These are phyloP conservation scores for Ahaetulla prasina DNA, from an alignment of 2,113 vertebrate genomes.

Conservation along the genomic window DNA sequence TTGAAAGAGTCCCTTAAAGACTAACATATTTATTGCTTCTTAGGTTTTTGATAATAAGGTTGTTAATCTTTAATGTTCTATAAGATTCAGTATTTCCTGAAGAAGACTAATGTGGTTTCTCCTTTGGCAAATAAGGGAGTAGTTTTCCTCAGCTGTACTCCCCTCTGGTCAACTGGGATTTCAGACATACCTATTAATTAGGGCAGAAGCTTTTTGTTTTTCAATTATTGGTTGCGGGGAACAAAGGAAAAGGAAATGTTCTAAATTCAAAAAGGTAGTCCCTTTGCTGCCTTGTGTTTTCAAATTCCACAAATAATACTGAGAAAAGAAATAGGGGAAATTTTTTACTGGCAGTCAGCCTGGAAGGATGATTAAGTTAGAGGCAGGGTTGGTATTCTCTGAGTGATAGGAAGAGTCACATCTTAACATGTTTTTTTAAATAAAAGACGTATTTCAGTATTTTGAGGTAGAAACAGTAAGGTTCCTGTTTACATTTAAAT, in stretches of 20 bases:
- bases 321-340: slow-evolving; percentile 2
- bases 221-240: not conserved
- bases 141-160: not conserved
- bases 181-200: not conserved
- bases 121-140: not conserved
- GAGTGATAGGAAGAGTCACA: not conserved
- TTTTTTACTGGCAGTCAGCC: slow-evolving; percentile 5
- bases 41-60: not conserved
- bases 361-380: slow-evolving; percentile 33
- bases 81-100: not conserved
- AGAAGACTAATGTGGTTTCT: not conserved
- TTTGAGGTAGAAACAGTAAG: not conserved
- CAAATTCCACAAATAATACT: not conserved
- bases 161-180: not conserved
- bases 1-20: not conserved
- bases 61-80: not conserved
- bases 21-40: not conserved
- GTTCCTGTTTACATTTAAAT: not conserved
- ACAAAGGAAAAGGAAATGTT: not conserved
- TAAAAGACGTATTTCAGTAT: not conserved
- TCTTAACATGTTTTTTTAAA: not conserved
- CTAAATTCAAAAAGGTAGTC: not conserved
- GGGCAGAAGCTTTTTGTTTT: not conserved
- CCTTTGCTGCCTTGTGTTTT: not conserved
- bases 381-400: slow-evolving; percentile 7